Base-by-base conservation (phyloP, 2,113 vertebrate species). In the Loxodonta africana region DNA sequence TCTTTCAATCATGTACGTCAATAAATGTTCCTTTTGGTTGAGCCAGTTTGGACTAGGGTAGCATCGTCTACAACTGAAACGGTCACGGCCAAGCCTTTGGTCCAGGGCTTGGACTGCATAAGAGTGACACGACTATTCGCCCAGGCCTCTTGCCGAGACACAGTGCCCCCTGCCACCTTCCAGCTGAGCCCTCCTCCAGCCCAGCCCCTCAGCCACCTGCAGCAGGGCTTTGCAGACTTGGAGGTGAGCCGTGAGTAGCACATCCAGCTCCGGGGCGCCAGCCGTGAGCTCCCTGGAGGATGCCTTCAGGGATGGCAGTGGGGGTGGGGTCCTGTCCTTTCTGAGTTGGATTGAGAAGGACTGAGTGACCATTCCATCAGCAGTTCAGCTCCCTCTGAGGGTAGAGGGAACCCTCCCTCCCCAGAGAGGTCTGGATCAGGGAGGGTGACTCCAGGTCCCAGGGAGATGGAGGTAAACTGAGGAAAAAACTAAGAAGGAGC, bases 181-280 rank as follows among this genome's bases (percentile, higher is more conserved):
- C 60, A 62, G 60, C 3, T 60, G 10, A 73, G 69, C 53, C 63
- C 26, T 6, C 0, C n/a, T 63, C 30, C 33, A 1, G 28, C 86
- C 74, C 25, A 82, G 28, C 0, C n/a, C 62, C 74, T 48, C 23
- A 14, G 86, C 83, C 97, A 99, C 99, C 99, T 99, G 98, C 93
- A 99, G 96, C 95, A 99, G 98, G 73, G 98, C 98, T 94, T 97
- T 98, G 98, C 99, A 99, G 91, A 99, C 98, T 77, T 98, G 99
- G 96, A 99, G 98, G 95, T 99, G 99, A 60, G 98, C 98, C 4
- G 98, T 90, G 74, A 99, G 81, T 63, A 99, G 98, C 20, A 69
- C 77, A 69, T 99, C 99, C 5, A 99, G 98, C 97, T 98, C 98
- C 37, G 98, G 99, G 94, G 99, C 98, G 0, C 99, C 99, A 5